Evolutionary conservation across 1,140 invertebrate species (phyloP).

Genomic region (Lucilia sericata): DNA sequence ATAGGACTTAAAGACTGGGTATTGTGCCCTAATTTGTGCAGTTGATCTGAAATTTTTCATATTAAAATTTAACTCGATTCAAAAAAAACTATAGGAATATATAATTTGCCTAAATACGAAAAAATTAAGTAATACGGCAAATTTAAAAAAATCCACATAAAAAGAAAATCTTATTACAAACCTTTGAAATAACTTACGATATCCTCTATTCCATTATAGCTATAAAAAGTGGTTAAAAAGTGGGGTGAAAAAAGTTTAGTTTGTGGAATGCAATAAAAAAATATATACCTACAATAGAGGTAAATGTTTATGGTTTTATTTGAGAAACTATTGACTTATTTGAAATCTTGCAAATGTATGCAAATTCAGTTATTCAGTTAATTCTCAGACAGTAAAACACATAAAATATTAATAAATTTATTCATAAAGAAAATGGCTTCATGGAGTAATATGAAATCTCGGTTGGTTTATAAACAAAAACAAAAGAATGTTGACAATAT

Average conservation of each 20-base stretch:
- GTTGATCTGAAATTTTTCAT: too few species aligned
- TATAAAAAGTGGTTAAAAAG: not conserved
- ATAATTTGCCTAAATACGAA: too few species aligned
- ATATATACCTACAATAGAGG: not conserved
- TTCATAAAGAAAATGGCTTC: conserved; percentile 19
- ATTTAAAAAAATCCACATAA: too few species aligned
- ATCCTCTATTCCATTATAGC: not conserved
- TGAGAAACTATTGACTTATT: not conserved
- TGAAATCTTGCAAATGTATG: conserved; percentile 16
- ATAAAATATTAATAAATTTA: conserved; percentile 5
- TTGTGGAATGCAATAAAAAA: conserved; percentile 11
- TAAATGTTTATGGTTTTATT: conserved; percentile 32
- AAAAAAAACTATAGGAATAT: too few species aligned
- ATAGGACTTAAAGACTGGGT: too few species aligned
- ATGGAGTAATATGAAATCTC: conserved; percentile 39
- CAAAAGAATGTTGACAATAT: not conserved
- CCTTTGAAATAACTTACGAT: too few species aligned
- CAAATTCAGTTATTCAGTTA: conserved; percentile 29
- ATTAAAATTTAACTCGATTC: too few species aligned
- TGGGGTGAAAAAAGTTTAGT: not conserved
- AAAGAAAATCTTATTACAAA: too few species aligned
- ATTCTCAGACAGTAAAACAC: not conserved
- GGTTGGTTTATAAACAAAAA: not conserved
- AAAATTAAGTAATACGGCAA: too few species aligned
- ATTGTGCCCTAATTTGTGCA: too few species aligned